phyloP scores from a whole-genome alignment of 2,797 vertebrate genomes.

The Xenops minutus region DNA sequence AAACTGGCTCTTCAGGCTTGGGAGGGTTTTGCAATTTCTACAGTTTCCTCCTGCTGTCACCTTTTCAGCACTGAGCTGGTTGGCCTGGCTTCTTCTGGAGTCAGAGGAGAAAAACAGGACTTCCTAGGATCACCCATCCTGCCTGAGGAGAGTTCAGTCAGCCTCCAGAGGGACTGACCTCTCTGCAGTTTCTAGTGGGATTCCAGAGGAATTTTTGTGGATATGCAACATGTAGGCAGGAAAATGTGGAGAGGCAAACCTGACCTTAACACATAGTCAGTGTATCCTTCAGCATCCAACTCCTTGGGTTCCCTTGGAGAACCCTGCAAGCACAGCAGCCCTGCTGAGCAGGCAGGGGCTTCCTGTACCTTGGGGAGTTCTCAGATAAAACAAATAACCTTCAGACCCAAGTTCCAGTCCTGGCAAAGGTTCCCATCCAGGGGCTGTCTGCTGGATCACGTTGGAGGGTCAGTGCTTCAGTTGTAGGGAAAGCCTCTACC shows the following conservation, averaged over 20 bases:
- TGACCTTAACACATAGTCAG: not conserved
- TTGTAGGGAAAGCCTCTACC: not conserved
- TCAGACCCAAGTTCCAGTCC: not conserved
- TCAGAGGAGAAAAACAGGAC: not conserved
- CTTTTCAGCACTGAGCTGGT: not conserved
- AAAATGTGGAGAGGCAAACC: not conserved
- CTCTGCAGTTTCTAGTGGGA: not conserved
- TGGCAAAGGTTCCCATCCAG: not conserved
- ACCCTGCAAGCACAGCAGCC: not conserved
- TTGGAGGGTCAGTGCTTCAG: not conserved
- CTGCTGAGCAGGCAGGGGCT: not conserved
- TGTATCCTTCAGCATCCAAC: not conserved
- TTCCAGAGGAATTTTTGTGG: not conserved
- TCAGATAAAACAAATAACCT: not conserved
- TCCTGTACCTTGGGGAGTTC: not conserved
- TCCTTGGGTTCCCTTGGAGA: not conserved
- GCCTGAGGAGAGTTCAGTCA: not conserved
- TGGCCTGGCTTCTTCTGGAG: not conserved
- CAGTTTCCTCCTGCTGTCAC: not conserved
- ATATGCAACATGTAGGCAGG: not conserved
- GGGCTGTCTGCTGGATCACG: not conserved
- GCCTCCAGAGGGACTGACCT: not conserved
- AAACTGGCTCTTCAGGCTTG: not conserved
- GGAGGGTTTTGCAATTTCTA: rapidly evolving
- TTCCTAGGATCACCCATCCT: not conserved